Conservation (phyloP, 2,113 vertebrate species). For the Dicerorhinus sumatrensis region DNA sequence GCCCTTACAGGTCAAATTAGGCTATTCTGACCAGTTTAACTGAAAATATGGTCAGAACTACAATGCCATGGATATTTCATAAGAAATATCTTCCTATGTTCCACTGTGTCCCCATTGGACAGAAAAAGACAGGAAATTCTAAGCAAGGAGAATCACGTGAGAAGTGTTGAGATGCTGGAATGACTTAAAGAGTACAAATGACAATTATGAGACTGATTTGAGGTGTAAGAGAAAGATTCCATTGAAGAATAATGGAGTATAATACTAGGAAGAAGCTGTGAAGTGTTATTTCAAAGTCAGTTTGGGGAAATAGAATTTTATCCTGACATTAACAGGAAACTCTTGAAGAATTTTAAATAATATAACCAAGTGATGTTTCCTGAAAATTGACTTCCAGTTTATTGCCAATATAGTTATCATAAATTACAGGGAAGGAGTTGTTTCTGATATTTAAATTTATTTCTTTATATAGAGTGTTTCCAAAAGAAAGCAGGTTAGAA, state of each 20-base stretch:
- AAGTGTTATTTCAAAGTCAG: background rate
- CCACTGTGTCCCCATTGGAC: accelerated
- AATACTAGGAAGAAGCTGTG: background rate
- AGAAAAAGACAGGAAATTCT: background rate
- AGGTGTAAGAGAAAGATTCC: background rate
- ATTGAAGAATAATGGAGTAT: background rate
- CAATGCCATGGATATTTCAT: background rate
- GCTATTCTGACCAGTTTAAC: background rate
- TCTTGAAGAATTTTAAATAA: constrained; percentile 41
- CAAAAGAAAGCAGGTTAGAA: background rate
- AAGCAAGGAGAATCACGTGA: background rate
- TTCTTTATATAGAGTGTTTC: background rate
- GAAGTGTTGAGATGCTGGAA: background rate
- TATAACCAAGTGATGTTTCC: background rate
- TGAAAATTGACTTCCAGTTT: background rate
- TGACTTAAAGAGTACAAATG: background rate
- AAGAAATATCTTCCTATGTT: background rate
- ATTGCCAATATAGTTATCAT: background rate
- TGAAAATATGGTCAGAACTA: constrained; percentile 2
- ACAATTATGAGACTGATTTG: background rate
- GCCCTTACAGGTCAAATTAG: background rate
- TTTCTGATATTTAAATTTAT: constrained; percentile 30
- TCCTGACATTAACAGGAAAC: background rate
- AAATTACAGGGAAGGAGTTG: constrained; percentile 21
- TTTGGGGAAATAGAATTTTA: background rate